Evolutionary conservation across 2,113 vertebrate genomes (phyloP).

Genomic region (Paracanthobrama guichenoti): DNA sequence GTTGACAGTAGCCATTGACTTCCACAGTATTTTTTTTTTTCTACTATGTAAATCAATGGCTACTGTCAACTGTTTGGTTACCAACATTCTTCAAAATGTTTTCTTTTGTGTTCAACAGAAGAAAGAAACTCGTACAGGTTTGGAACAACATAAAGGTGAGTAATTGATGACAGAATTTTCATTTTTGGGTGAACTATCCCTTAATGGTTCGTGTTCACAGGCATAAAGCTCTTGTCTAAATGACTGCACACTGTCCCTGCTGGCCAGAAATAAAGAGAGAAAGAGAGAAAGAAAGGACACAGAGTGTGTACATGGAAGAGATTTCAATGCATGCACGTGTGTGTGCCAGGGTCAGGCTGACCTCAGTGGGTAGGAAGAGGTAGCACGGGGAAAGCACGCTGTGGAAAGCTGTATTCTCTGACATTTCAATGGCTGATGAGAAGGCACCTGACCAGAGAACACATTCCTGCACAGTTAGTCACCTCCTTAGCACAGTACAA

Average conservation of each 20-base stretch:
- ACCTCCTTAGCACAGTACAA: conserved; percentile 44
- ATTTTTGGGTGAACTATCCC: too few relatives aligned
- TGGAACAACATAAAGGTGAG: too few relatives aligned
- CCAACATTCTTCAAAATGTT: too few relatives aligned
- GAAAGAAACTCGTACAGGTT: too few relatives aligned
- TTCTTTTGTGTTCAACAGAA: too few relatives aligned
- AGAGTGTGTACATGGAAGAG: conserved; percentile 7
- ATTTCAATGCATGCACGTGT: background rate
- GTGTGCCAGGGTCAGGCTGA: background rate
- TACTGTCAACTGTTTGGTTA: too few relatives aligned
- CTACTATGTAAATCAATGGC: too few relatives aligned
- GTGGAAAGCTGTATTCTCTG: conserved; percentile 54
- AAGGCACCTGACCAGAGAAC: conserved; percentile 55
- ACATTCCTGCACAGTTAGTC: conserved; percentile 52
- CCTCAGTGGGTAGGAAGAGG: conserved; percentile 49
- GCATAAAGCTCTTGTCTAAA: background rate
- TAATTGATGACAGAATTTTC: too few relatives aligned
- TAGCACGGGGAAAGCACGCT: conserved; percentile 33
- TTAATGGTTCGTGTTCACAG: background rate
- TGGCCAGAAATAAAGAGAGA: conserved; percentile 1
- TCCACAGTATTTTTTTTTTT: too few relatives aligned
- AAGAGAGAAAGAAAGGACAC: background rate
- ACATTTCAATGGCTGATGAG: conserved; percentile 44
- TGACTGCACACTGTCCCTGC: conserved; percentile 11
- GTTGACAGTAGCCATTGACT: too few relatives aligned